Evolutionary conservation across 2,113 vertebrate genomes (phyloP).

Genomic region (Rousettus leschenaultii): DNA sequence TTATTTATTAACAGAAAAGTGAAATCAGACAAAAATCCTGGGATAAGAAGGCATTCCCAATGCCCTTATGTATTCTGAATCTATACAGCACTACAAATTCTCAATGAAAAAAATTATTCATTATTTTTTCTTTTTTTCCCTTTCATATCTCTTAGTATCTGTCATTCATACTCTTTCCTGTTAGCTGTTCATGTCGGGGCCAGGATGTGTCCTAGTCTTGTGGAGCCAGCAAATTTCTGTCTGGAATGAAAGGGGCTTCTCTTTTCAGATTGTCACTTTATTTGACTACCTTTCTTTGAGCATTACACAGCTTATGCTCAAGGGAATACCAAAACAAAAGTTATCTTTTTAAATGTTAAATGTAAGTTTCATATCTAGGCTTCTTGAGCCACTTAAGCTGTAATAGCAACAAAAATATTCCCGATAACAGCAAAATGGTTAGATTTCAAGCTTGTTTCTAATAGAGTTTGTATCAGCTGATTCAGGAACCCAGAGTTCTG

Average conservation of each 20-base stretch:
- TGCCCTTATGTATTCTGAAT: background rate
- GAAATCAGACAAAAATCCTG: conserved; percentile 9
- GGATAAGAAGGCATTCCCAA: background rate
- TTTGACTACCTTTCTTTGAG: conserved; percentile 8
- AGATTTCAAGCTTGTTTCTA: background rate
- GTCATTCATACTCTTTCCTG: background rate
- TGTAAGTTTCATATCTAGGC: background rate
- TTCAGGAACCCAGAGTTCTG: background rate
- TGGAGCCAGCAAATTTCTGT: conserved; percentile 14
- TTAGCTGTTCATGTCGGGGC: background rate
- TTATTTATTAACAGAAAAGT: conserved; percentile 42
- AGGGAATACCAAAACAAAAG: background rate
- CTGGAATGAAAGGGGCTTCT: conserved; percentile 31
- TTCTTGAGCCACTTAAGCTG: background rate
- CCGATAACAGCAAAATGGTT: background rate
- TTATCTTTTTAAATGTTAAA: background rate
- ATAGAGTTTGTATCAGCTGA: background rate
- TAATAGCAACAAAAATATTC: background rate
- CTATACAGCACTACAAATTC: background rate
- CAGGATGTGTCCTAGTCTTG: background rate
- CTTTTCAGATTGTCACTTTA: background rate
- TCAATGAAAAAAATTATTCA: conserved; percentile 29
- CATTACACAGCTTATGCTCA: background rate
- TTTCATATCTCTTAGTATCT: background rate
- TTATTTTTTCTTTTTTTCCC: background rate